These are phyloP conservation scores for Ochropacha duplaris DNA, from an alignment of 2,888 invertebrate species.

Conservation along the genomic window DNA sequence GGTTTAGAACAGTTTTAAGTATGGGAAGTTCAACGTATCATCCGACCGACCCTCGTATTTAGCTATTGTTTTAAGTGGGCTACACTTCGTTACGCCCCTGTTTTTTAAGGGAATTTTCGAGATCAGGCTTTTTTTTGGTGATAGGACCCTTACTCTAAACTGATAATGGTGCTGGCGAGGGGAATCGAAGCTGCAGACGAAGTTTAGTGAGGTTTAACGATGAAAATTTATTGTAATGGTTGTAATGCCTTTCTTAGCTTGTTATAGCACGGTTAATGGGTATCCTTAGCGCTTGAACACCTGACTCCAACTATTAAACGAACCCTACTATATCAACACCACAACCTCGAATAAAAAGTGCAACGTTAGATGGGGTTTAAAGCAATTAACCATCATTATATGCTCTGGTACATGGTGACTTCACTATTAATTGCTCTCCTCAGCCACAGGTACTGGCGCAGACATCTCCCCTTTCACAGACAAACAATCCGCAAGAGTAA, in stretches of 20 bases:
- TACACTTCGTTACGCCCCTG: constrained; percentile 79
- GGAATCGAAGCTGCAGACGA: constrained; percentile 38
- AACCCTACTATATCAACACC: constrained; percentile 21
- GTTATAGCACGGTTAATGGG: constrained; percentile 66
- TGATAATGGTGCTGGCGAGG: constrained; percentile 70
- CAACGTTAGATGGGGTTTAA: neutral
- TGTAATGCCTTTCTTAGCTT: constrained; percentile 60
- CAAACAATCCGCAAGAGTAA: constrained; percentile 63
- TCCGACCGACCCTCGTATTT: constrained; percentile 74
- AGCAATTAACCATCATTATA: neutral
- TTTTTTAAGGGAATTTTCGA: constrained; percentile 67
- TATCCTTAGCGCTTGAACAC: constrained; percentile 64
- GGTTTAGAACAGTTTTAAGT: constrained; percentile 66
- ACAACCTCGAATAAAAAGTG: constrained; percentile 5
- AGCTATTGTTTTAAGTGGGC: constrained; percentile 82
- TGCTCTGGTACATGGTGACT: neutral
- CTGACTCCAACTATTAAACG: constrained; percentile 41
- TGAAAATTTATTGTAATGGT: constrained; percentile 74
- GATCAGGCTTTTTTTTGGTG: constrained; percentile 68
- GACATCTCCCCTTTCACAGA: constrained; percentile 40
- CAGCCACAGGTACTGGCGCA: constrained; percentile 8
- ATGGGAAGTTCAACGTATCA: constrained; percentile 59
- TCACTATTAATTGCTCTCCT: constrained; percentile 1
- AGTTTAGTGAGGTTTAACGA: constrained; percentile 64
- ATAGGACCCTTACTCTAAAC: constrained; percentile 72